Evolutionary conservation across 2,888 invertebrate species (phyloP).

Genomic region (Actias luna): DNA sequence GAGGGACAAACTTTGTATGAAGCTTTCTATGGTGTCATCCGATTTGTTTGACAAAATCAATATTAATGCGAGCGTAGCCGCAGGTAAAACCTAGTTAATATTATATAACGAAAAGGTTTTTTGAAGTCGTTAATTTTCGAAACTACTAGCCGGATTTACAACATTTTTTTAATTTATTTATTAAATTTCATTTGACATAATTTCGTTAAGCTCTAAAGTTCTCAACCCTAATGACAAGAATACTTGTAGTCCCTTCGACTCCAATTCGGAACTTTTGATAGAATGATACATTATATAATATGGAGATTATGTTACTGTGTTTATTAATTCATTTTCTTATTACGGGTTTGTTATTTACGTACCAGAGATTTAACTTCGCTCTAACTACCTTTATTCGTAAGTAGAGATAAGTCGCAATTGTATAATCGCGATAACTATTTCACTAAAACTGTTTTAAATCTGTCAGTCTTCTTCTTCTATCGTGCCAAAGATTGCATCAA

Average conservation of each 20-base stretch:
- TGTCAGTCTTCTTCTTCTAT: not conserved
- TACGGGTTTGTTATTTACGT: not conserved
- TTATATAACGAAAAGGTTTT: too few relatives aligned
- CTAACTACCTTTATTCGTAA: not conserved
- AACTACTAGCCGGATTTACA: too few relatives aligned
- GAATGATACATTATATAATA: not conserved
- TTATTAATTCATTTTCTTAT: constrained; percentile 3
- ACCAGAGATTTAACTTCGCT: not conserved
- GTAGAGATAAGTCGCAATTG: not conserved
- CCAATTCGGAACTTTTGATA: constrained; percentile 2
- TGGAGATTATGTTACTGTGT: constrained; percentile 4
- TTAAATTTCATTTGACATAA: too few relatives aligned
- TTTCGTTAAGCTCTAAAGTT: not conserved
- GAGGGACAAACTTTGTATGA: too few relatives aligned
- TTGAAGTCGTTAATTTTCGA: too few relatives aligned
- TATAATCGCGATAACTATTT: too few relatives aligned
- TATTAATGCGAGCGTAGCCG: too few relatives aligned
- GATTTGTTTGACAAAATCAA: too few relatives aligned
- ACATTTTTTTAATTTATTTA: too few relatives aligned
- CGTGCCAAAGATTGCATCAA: too few relatives aligned
- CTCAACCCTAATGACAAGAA: not conserved
- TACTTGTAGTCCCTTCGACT: not conserved
- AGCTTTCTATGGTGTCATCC: too few relatives aligned
- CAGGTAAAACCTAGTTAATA: too few relatives aligned
- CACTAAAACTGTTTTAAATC: not conserved